Evolutionary conservation across 2,888 invertebrate genomes (phyloP).

Genomic region (Therioaphis trifolii): DNA sequence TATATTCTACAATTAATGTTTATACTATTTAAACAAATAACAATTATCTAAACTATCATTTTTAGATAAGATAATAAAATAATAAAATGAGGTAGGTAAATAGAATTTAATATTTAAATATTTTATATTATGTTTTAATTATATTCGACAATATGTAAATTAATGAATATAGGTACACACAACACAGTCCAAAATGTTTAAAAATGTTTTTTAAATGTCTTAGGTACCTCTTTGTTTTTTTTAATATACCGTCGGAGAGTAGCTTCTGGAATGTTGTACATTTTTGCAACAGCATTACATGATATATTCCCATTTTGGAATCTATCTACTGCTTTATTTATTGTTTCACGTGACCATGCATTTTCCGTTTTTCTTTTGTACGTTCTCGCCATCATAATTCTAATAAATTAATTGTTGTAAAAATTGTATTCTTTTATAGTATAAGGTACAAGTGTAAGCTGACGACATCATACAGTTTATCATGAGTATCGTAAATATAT

Average conservation of each 20-base stretch:
- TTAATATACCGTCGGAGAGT: background rate
- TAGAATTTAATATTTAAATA: constrained; percentile 22
- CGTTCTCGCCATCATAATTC: background rate
- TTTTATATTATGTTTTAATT: constrained; percentile 21
- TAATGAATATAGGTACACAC: too few relatives aligned
- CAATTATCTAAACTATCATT: background rate
- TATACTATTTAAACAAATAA: constrained; percentile 16
- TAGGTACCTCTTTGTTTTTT: background rate
- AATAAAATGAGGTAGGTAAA: background rate
- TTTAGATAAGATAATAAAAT: constrained; percentile 10
- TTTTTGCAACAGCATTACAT: constrained; percentile 13
- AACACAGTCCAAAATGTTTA: constrained; percentile 5
- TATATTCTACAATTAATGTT: background rate
- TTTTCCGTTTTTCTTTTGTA: constrained; percentile 11
- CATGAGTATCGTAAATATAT: too few relatives aligned
- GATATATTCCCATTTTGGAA: background rate
- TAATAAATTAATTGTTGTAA: constrained; percentile 6
- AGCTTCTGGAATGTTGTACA: background rate
- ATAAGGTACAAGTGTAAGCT: background rate
- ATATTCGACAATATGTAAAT: constrained; percentile 12
- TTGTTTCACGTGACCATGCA: constrained; percentile 5
- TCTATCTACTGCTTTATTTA: background rate
- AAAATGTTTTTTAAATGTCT: background rate
- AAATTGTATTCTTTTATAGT: constrained; percentile 1
- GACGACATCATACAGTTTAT: background rate